Base-by-base conservation (phyloP, 2,113 vertebrate genomes). In the Rhodinocichla rosea region DNA sequence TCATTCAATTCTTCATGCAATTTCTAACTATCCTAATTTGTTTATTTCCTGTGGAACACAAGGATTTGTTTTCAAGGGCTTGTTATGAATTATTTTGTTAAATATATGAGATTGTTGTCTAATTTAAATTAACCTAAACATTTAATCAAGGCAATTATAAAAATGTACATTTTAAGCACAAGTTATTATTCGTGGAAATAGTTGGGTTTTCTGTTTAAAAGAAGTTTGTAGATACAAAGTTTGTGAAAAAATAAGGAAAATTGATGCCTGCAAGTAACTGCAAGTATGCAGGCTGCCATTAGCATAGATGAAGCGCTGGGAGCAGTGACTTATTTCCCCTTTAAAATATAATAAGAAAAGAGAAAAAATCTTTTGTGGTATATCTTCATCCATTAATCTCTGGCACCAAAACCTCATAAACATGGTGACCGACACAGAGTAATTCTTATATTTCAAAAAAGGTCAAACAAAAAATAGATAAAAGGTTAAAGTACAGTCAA, bases 381-480 rank as follows among this genome's bases (percentile, higher is more conserved):
- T 81, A 70, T 89, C 26, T 92, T 83, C n/a, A 67, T 30, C 49
- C 53, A 92, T 97, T 93, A 76, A 94, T 97, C 71, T 92, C 24
- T 77, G 59, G 11, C 55, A 92, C 64, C 53, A 90, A 95, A 88
- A 63, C 57, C 22, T 89, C 78, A 92, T 95, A 93, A 95, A 67
- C 87, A 88, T 20, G 30, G 56, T 92, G 88, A 89, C 63, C 93
- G 74, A 90, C 45, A 83, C 32, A 90, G 35, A 93, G n/a, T 82
- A 95, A 94, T 95, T 69, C 15, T 90, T 86, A 53, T 83, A 86
- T 93, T 95, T 91, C 83, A 95, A 89, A 92, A 97, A 96, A 97
- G 77, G 90, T 97, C 91, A 95, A 88, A 91, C 62, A 95, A 90
- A 75, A 96, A 97, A 90, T 70, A 96, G 64, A 93, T 88, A 81